Percentiles rank a stretch among this genome's conserved stretches.
phyloP scores from a whole-genome alignment of 2,797 vertebrate species.

The Chaetodon trifasciatus region DNA sequence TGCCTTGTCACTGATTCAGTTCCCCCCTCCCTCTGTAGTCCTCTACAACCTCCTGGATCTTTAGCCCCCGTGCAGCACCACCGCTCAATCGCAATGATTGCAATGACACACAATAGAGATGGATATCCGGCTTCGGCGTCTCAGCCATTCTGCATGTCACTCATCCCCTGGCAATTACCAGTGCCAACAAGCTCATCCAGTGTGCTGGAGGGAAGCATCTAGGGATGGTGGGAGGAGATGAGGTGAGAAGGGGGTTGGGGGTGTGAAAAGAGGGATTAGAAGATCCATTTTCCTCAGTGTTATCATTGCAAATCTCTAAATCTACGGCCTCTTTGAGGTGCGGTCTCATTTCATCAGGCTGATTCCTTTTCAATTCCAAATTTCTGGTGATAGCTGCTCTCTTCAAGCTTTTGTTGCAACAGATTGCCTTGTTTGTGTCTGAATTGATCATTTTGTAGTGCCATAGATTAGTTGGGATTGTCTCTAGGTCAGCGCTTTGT shows the following conservation, averaged over 20 bases:
- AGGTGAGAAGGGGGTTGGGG: conserved; percentile 63
- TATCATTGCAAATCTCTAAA: conserved; percentile 58
- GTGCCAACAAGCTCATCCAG: conserved; percentile 63
- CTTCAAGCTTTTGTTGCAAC: conserved; percentile 30
- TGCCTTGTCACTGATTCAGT: conserved; percentile 56
- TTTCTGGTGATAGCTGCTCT: conserved; percentile 24
- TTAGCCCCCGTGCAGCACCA: conserved; percentile 12
- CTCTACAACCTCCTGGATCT: conserved; percentile 31
- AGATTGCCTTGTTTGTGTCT: conserved; percentile 33
- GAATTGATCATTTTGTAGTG: conserved; percentile 35
- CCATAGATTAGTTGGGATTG: conserved; percentile 57
- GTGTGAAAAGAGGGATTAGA: conserved; percentile 73
- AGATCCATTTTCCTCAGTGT: conserved; percentile 56
- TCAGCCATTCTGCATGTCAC: conserved; percentile 67
- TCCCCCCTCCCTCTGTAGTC: conserved; percentile 47
- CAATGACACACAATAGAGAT: conserved; percentile 59
- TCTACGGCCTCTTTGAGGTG: conserved; percentile 37
- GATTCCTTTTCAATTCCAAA: conserved; percentile 24
- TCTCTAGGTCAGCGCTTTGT: conserved; percentile 48
- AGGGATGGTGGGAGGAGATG: conserved; percentile 46
- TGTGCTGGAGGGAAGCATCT: conserved; percentile 49
- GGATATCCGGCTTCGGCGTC: conserved; percentile 68
- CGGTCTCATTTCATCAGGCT: conserved; percentile 25
- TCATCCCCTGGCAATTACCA: conserved; percentile 78
- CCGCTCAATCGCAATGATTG: conserved; percentile 49